A percentile compares a stretch with the other conserved stretches of the same genome.
Conservation (phyloP, 2,797 vertebrate genomes). For the Adrianichthys oophorus region DNA sequence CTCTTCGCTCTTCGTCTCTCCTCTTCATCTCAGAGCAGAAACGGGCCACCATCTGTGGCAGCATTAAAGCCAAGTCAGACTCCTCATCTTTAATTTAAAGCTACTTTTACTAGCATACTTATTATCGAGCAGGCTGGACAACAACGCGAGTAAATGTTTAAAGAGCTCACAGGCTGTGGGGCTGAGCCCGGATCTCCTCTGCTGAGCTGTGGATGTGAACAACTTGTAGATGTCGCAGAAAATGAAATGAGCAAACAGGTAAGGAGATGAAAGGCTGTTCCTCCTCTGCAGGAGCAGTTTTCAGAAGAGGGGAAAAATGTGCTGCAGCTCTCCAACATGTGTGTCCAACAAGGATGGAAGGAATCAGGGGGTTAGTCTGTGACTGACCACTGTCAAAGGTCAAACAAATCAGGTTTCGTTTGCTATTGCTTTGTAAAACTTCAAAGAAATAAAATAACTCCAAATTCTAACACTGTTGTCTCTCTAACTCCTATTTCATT, state of each 20-base stretch:
- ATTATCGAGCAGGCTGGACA: constrained; percentile 24
- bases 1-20: not conserved
- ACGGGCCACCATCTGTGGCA: constrained; percentile 73
- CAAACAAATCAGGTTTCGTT: no score
- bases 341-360: no score
- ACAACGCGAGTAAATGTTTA: constrained; percentile 64
- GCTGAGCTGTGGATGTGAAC: constrained; percentile 40
- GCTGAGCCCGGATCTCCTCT: constrained; percentile 27
- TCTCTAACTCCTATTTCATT: no score
- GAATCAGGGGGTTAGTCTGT: no score
- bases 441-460: no score
- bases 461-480: no score
- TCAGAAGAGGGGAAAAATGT: not conserved
- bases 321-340: no score
- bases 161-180: constrained; percentile 34
- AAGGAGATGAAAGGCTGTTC: constrained; percentile 9
- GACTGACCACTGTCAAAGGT: no score
- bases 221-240: constrained; percentile 43
- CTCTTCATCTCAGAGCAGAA: constrained; percentile 38
- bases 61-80: constrained; percentile 53
- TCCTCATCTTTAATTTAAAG: constrained; percentile 63
- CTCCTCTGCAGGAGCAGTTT: not conserved
- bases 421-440: no score
- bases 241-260: constrained; percentile 36
- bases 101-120: constrained; percentile 40